Conservation (phyloP, 2,113 vertebrate genomes). For the Hymenochirus boettgeri region DNA sequence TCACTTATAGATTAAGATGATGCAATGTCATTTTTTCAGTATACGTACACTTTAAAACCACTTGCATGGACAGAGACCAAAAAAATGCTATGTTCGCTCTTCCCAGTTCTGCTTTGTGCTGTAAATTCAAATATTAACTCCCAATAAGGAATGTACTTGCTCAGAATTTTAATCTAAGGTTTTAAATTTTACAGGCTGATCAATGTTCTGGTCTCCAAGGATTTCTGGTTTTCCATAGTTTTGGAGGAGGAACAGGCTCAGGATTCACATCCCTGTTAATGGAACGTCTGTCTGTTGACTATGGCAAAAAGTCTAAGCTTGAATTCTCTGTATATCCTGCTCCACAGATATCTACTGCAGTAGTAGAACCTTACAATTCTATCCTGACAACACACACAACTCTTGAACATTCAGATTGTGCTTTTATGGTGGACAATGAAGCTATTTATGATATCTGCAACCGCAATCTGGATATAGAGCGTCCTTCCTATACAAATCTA, state of each 20-base stretch:
- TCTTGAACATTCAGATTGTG: conserved; percentile 50
- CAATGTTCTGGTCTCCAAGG: conserved; percentile 58
- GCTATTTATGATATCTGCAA: conserved; percentile 51
- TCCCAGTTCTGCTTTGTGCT: no score
- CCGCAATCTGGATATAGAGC: conserved; percentile 58
- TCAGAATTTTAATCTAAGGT: no score
- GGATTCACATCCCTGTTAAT: conserved; percentile 59
- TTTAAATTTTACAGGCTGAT: conserved; percentile 51
- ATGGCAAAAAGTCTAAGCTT: conserved; percentile 54
- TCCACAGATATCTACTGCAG: conserved; percentile 47
- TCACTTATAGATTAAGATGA: no score
- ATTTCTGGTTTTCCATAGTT: conserved; percentile 60
- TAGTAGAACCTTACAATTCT: conserved; percentile 52
- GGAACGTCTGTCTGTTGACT: conserved; percentile 55
- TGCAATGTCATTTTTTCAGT: no score
- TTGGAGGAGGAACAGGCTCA: conserved; percentile 53
- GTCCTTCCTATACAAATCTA: conserved; percentile 57
- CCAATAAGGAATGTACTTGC: no score
- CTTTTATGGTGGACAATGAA: conserved; percentile 53
- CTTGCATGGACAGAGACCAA: no score
- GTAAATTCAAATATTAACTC: no score
- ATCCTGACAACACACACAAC: conserved; percentile 51
- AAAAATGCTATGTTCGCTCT: no score
- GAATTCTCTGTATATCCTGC: conserved; percentile 48
- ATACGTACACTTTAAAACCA: no score